Base-by-base conservation (phyloP, 2,797 vertebrate species). In the Coilia nasus region DNA sequence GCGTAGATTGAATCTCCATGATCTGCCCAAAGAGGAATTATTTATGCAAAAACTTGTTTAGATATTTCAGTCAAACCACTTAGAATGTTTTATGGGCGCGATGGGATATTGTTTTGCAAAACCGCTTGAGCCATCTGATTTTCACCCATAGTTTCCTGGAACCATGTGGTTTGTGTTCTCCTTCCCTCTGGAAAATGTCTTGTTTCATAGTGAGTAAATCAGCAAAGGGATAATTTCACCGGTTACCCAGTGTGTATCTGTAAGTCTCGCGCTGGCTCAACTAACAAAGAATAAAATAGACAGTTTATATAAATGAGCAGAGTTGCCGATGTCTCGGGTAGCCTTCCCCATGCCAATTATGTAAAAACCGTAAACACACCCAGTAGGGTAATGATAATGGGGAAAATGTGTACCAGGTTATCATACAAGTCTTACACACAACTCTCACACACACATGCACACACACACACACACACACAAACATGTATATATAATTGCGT, bases 81-180 rank as follows among this genome's bases (percentile, higher is more conserved):
- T 83, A 81, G 83, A 41, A 41, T 21, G 71, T 41, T 78, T 56
- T 67, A 84, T 84, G 62, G 83, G 83, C 81, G 85, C 84, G 14
- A 88, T 83, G n/a, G 31, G 83, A 89, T 88, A 11, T 4, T 35
- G 80, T 85, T 87, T 81, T 84, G 41, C 19, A 59, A 81, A 90
- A 90, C 85, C 83, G 84, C 87, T 90, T 91, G 75, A 85, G 84
- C 85, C 85, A 82, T 87, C 83, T 15, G 17, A 71, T 47, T 84
- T 88, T 85, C 80, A 82, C 87, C 56, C 85, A 82, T 85, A 78
- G 15, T 78, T 78, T 78, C 31, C 71, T 78, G 71, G 35, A 78
- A 87, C 67, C 93, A 94, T 86, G 93, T 94, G 94, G 91, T 94
- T 93, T 59, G 80, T 85, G 88, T 89, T 89, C 86, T 89, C 93